Percentiles rank a stretch among this genome's conserved stretches.
Evolutionary conservation across 2,888 invertebrate genomes (phyloP).

Genomic region (Dusona sp.): DNA sequence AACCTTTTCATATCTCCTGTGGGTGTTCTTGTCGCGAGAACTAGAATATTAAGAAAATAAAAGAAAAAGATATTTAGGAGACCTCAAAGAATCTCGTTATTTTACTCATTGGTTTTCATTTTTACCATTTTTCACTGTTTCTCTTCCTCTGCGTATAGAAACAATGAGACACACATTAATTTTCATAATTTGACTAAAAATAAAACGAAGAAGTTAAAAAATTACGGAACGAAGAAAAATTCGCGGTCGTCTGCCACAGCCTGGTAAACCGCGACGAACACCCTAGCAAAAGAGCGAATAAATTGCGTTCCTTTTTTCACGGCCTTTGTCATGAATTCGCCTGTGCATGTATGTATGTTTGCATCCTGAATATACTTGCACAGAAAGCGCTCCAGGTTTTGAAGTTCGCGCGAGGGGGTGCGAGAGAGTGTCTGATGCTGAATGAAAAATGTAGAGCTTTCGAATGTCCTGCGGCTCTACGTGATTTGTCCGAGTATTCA

Average conservation of each 20-base stretch:
- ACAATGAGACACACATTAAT: conserved; percentile 79
- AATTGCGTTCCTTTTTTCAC: conserved; percentile 80
- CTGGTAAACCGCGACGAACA: conserved; percentile 57
- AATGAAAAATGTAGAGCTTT: not conserved
- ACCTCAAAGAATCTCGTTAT: not conserved
- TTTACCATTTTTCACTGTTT: not conserved
- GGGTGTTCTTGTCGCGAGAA: not conserved
- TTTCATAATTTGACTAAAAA: conserved; percentile 80
- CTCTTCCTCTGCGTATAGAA: not conserved
- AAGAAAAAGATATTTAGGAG: not conserved
- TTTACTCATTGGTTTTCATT: not conserved
- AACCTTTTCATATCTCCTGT: not conserved
- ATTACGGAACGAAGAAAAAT: conserved; percentile 84
- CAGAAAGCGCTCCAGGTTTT: not conserved
- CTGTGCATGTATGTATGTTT: conserved; percentile 11
- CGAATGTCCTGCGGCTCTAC: not conserved
- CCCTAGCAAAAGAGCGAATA: conserved; percentile 83
- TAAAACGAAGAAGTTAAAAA: conserved; percentile 14
- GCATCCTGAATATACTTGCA: conserved; percentile 22
- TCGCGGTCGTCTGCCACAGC: conserved; percentile 72
- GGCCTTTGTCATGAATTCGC: conserved; percentile 54
- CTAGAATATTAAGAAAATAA: not conserved
- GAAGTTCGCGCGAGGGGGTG: not conserved
- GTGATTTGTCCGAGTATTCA: not conserved
- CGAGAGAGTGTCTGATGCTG: conserved; percentile 25